Conservation (phyloP, 2,113 vertebrate genomes). For the Alaudala cheleensis region DNA sequence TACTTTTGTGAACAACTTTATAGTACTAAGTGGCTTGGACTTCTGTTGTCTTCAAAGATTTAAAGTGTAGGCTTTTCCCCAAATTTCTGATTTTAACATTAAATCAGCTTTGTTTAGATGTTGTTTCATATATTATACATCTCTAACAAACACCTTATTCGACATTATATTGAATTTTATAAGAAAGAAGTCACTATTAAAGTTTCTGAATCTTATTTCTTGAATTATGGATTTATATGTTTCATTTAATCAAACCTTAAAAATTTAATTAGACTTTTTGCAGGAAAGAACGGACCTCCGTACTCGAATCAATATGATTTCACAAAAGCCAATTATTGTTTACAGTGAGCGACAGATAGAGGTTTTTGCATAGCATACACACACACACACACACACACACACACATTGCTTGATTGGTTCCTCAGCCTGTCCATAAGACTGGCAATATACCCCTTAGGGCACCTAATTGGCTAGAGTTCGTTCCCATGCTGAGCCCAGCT, state of each 20-base stretch:
- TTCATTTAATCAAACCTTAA: neutral
- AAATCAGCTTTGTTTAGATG: neutral
- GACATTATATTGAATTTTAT: neutral
- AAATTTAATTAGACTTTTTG: neutral
- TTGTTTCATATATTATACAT: neutral
- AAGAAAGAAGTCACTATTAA: neutral
- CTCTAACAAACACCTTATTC: neutral
- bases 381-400: too few species aligned
- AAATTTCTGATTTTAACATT: neutral
- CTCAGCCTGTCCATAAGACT: too few species aligned
- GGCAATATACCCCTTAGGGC: too few species aligned
- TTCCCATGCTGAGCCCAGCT: too few species aligned
- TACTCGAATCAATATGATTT: too few species aligned
- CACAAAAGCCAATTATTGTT: too few species aligned
- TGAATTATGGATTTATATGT: neutral
- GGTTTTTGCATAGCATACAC: too few species aligned
- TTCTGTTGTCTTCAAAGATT: neutral
- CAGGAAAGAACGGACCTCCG: too few species aligned
- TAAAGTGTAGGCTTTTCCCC: neutral
- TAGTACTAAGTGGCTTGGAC: neutral
- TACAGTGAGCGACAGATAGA: too few species aligned
- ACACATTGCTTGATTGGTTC: too few species aligned
- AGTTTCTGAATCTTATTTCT: neutral
- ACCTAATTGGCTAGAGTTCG: too few species aligned
- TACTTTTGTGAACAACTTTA: neutral